Evolutionary conservation across 2,797 vertebrate genomes (phyloP).

Genomic region (Babyrousa celebensis): DNA sequence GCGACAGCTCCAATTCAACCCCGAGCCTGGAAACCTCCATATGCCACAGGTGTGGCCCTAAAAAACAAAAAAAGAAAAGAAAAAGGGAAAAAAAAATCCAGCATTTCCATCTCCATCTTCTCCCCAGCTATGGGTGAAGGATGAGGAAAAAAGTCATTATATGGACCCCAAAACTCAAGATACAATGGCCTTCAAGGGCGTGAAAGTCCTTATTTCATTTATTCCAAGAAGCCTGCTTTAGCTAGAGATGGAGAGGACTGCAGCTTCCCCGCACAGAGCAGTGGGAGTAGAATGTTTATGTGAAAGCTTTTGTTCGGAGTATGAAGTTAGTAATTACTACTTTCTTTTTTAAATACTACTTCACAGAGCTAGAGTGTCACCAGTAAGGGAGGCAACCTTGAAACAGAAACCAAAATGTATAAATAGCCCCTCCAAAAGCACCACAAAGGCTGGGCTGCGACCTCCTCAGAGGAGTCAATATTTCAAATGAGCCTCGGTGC

Average conservation of each 20-base stretch:
- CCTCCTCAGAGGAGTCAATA: background rate
- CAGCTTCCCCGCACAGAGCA: background rate
- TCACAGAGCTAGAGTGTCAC: conserved; percentile 59
- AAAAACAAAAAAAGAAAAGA: too few relatives aligned
- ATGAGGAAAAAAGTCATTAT: background rate
- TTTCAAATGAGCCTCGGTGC: background rate
- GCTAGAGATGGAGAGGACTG: background rate
- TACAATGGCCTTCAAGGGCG: background rate
- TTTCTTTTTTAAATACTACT: conserved; percentile 80
- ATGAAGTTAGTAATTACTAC: conserved; percentile 73
- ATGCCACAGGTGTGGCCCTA: too few relatives aligned
- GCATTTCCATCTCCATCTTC: background rate
- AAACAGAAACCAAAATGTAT: conserved; percentile 51
- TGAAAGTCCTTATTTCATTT: background rate
- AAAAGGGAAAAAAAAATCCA: too few relatives aligned
- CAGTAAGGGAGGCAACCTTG: background rate
- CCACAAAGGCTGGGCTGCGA: conserved; percentile 49
- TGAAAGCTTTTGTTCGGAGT: conserved; percentile 65
- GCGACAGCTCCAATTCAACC: too few relatives aligned
- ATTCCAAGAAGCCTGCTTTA: background rate
- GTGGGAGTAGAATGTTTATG: background rate
- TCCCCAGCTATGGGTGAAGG: background rate
- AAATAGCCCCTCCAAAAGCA: conserved; percentile 69
- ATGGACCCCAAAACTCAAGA: background rate
- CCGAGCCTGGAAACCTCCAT: too few relatives aligned